Evolutionary conservation across 2,888 invertebrate species (phyloP).

Genomic region (Mactromeris polynyma): DNA sequence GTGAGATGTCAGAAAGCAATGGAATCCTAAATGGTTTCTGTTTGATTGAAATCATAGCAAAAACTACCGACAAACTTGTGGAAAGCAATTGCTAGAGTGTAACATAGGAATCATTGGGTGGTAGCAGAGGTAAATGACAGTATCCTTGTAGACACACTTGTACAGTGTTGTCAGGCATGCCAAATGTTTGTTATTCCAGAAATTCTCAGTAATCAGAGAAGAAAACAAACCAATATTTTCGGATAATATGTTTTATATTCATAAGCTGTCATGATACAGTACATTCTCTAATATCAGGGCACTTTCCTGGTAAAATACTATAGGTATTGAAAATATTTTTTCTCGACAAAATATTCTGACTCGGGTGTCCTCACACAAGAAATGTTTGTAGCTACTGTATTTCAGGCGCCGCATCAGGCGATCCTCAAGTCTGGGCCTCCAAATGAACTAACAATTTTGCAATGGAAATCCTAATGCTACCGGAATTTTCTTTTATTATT

Average conservation of each 20-base stretch:
- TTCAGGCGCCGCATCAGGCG: background rate
- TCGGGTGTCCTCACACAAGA: too few relatives aligned
- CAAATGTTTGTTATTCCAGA: constrained; percentile 45
- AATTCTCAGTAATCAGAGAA: constrained; percentile 22
- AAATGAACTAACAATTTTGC: background rate
- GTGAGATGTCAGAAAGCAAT: background rate
- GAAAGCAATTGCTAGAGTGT: background rate
- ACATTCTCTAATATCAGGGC: background rate
- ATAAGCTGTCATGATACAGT: constrained; percentile 13
- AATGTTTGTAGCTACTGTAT: too few relatives aligned
- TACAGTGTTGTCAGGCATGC: constrained; percentile 27
- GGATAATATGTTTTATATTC: background rate
- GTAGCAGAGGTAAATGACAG: background rate
- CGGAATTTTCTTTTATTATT: background rate
- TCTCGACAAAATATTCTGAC: background rate
- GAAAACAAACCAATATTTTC: constrained; percentile 1
- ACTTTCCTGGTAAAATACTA: background rate
- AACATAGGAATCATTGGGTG: background rate
- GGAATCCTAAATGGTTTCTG: background rate
- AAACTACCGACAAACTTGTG: background rate
- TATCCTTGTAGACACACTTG: constrained; percentile 11
- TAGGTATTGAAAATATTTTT: background rate
- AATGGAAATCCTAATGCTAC: background rate
- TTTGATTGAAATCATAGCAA: background rate
- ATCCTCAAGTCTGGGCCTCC: background rate